A percentile compares a stretch with the other conserved stretches of the same genome.
phyloP scores from a whole-genome alignment of 2,888 invertebrate species.

The Bellardia pandia region DNA sequence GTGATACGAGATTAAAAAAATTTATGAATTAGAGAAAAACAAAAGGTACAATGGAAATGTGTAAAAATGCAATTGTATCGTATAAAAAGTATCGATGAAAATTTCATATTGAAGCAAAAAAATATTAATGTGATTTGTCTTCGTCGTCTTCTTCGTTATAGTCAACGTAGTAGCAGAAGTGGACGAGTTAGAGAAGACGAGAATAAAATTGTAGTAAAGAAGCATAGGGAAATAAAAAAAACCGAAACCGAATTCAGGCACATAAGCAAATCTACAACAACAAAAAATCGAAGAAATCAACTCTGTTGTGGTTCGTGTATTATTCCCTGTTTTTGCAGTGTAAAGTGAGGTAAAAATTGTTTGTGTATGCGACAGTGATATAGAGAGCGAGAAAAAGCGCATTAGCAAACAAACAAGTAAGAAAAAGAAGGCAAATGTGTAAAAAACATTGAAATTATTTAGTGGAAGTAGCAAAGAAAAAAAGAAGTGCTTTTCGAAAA shows the following conservation, averaged over 20 bases:
- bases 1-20: not conserved
- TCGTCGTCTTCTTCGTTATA: slow-evolving; percentile 60
- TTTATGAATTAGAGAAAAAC: slow-evolving; percentile 29
- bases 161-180: slow-evolving; percentile 77
- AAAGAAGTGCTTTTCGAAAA: slow-evolving; percentile 47
- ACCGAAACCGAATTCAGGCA: slow-evolving; percentile 78
- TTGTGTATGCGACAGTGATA: slow-evolving; percentile 62
- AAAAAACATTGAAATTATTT: slow-evolving; percentile 54
- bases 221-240: slow-evolving; percentile 76
- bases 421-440: slow-evolving; percentile 51
- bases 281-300: slow-evolving; percentile 67
- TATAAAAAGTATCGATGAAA: slow-evolving; percentile 78
- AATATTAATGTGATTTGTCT: slow-evolving; percentile 78
- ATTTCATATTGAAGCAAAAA: slow-evolving; percentile 80
- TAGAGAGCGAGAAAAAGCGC: slow-evolving; percentile 70
- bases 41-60: slow-evolving; percentile 77
- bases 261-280: slow-evolving; percentile 73
- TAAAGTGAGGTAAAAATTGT: slow-evolving; percentile 45
- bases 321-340: slow-evolving; percentile 18
- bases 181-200: slow-evolving; percentile 75
- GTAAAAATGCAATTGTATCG: slow-evolving; percentile 80
- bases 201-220: slow-evolving; percentile 73
- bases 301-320: slow-evolving; percentile 47
- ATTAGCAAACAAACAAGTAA: slow-evolving; percentile 27
- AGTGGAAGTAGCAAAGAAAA: slow-evolving; percentile 41